These are phyloP conservation scores for Cyprinodon variegatus DNA, from an alignment of 2,113 vertebrate genomes.

Conservation along the genomic window DNA sequence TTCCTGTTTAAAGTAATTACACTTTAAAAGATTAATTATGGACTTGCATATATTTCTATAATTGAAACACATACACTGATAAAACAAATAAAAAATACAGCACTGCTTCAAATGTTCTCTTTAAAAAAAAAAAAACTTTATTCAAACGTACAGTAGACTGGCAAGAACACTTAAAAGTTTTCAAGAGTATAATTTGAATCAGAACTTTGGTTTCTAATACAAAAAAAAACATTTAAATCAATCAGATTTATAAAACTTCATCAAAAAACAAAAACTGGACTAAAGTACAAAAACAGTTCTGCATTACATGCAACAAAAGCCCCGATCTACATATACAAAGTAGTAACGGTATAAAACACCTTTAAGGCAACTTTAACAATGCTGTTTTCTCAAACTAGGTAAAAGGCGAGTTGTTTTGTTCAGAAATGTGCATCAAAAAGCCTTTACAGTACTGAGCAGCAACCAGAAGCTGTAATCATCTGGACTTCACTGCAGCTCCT, in stretches of 20 bases:
- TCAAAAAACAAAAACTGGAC: constrained; percentile 23
- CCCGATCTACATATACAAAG: constrained; percentile 25
- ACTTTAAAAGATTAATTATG: too few relatives aligned
- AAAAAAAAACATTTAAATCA: constrained; percentile 10
- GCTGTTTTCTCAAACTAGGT: constrained; percentile 12
- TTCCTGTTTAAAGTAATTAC: neutral
- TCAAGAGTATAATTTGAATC: constrained; percentile 12
- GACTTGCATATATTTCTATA: too few relatives aligned
- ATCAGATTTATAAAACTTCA: constrained; percentile 12
- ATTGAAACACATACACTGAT: neutral
- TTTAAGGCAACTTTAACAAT: constrained; percentile 1
- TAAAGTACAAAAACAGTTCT: constrained; percentile 15
- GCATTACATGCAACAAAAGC: constrained; percentile 35
- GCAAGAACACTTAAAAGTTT: constrained; percentile 20
- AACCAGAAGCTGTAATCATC: constrained; percentile 4
- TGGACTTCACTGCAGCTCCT: constrained; percentile 59
- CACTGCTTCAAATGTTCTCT: neutral
- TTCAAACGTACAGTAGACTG: constrained; percentile 40
- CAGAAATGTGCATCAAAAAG: constrained; percentile 36
- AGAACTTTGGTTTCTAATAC: neutral
- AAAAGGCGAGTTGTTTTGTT: neutral
- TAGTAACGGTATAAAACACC: constrained; percentile 33
- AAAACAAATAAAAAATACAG: neutral
- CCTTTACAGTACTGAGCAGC: constrained; percentile 40
- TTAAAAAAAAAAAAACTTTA: constrained; percentile 33